Conservation (phyloP, 1,140 invertebrate genomes). For the Parasteatoda tepidariorum region DNA sequence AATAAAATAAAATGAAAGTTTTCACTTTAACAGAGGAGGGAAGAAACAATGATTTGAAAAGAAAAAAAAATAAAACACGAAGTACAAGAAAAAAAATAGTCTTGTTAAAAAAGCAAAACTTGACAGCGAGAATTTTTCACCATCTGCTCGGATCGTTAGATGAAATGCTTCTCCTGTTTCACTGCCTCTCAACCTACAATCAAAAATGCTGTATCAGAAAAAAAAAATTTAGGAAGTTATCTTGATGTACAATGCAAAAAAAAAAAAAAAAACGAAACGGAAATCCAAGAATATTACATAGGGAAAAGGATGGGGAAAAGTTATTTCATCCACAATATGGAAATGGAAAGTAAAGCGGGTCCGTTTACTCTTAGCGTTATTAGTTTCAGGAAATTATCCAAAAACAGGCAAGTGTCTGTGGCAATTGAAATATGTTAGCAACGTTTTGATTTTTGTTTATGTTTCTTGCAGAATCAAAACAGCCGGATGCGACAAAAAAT, state of each 20-base stretch:
- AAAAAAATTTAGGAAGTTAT: slow-evolving; percentile 34
- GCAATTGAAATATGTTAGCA: background rate
- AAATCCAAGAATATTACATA: slow-evolving; percentile 23
- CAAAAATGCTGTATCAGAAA: slow-evolving; percentile 42
- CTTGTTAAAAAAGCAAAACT: slow-evolving; percentile 10
- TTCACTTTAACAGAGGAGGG: slow-evolving; percentile 7
- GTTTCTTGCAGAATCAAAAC: background rate
- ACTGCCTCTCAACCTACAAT: slow-evolving; percentile 43
- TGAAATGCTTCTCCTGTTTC: slow-evolving; percentile 37
- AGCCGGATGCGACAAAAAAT: background rate
- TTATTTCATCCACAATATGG: slow-evolving; percentile 27
- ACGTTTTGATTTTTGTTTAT: background rate
- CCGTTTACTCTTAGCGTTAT: slow-evolving; percentile 3
- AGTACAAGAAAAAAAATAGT: slow-evolving; percentile 7
- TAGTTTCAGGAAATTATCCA: slow-evolving; percentile 21
- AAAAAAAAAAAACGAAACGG: background rate
- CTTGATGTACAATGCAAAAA: slow-evolving; percentile 29
- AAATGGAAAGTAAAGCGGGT: slow-evolving; percentile 29
- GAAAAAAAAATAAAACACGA: slow-evolving; percentile 1
- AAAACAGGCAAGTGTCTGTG: background rate
- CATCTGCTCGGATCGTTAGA: slow-evolving; percentile 56
- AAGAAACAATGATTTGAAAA: slow-evolving; percentile 31
- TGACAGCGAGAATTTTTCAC: slow-evolving; percentile 59
- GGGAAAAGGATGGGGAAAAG: background rate
- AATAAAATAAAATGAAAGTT: slow-evolving; percentile 42